Conservation (phyloP, 1,140 invertebrate genomes). For the Pseudomyrmex dendroicus region DNA sequence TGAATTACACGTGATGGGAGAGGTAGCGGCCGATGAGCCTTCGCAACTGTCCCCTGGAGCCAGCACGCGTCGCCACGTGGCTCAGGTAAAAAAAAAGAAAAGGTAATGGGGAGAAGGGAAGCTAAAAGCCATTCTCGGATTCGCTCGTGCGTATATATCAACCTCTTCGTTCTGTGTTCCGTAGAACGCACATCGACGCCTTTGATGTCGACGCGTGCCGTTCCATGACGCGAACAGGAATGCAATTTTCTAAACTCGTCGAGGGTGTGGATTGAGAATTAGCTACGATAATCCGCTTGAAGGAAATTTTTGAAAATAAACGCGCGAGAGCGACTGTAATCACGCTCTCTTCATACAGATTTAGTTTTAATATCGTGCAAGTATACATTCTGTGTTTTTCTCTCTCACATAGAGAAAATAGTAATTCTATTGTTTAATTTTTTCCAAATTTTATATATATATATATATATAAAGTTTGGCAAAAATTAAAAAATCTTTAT, state of each 20-base stretch:
- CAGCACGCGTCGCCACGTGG: constrained; percentile 81
- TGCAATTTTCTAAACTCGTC: constrained; percentile 46
- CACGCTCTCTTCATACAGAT: not conserved
- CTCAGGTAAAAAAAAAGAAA: constrained; percentile 75
- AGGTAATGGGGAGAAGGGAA: constrained; percentile 34
- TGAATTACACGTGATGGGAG: constrained; percentile 64
- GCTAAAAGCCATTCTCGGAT: constrained; percentile 75
- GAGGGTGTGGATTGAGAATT: constrained; percentile 32
- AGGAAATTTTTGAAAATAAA: not conserved
- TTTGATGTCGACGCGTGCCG: constrained; percentile 69
- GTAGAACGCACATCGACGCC: constrained; percentile 58
- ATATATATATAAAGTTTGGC: no score
- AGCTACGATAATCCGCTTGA: constrained; percentile 18
- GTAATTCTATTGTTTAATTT: no score
- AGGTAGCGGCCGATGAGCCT: constrained; percentile 69
- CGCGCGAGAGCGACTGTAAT: not conserved
- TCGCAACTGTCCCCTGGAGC: constrained; percentile 76
- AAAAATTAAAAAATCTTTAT: no score
- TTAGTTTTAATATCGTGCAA: not conserved
- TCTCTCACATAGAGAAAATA: no score
- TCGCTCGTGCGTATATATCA: constrained; percentile 65
- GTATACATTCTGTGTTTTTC: not conserved
- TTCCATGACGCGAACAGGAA: constrained; percentile 34
- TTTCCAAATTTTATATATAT: no score
- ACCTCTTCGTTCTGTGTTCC: constrained; percentile 17